A percentile compares a stretch with the other conserved stretches of the same genome.
Conservation (phyloP, 2,797 vertebrate genomes). For the Clarias pachynema region DNA sequence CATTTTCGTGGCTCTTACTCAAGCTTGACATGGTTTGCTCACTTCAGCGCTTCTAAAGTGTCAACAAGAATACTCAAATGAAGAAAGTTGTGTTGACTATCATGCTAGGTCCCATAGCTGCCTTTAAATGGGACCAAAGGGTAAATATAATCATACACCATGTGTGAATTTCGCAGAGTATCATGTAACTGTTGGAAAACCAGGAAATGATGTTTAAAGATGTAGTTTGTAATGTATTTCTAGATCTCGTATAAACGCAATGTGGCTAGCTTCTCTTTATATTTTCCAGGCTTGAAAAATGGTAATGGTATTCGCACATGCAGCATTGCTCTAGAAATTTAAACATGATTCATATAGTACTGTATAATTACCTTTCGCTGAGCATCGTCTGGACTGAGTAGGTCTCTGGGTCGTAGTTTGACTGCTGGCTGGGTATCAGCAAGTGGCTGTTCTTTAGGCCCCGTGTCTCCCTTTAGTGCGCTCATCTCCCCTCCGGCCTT, state of each 20-base stretch:
- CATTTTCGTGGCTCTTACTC: not conserved
- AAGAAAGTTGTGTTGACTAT: not conserved
- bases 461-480: constrained; percentile 18
- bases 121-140: not conserved
- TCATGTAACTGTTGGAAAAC: not conserved
- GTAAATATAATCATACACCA: not conserved
- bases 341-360: not conserved
- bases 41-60: not conserved
- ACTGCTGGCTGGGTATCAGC: constrained; percentile 55
- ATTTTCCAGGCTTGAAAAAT: not conserved
- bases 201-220: not conserved
- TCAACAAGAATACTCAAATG: not conserved
- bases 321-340: not conserved
- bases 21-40: not conserved
- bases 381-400: constrained; percentile 59
- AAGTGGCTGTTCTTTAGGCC: constrained; percentile 25
- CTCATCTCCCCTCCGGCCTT: constrained; percentile 12
- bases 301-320: not conserved
- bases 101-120: not conserved
- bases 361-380: constrained; percentile 64
- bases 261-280: not conserved
- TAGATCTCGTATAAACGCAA: no score
- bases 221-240: not conserved
- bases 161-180: not conserved
- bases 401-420: constrained; percentile 53